phyloP scores from a whole-genome alignment of 1,140 invertebrate genomes.

The Drosophila nasuta region DNA sequence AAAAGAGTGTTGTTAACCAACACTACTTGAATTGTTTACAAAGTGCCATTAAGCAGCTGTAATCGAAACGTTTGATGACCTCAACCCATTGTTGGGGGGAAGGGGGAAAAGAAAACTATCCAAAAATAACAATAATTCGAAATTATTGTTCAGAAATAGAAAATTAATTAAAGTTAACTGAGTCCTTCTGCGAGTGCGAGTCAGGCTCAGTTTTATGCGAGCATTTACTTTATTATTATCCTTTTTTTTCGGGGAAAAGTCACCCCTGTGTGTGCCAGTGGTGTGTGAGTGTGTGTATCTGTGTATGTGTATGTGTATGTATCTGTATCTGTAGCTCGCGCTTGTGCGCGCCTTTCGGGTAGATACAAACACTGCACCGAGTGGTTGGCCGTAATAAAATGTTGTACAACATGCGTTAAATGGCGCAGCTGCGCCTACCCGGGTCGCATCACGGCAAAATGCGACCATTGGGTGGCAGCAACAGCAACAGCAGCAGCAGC shows the following conservation, averaged over 20 bases:
- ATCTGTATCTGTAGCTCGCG: conserved; percentile 26
- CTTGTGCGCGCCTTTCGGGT: conserved; percentile 52
- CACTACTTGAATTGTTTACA: background rate
- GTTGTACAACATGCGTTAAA: conserved; percentile 65
- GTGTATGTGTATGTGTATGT: conserved; percentile 32
- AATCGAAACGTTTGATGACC: conserved; percentile 10
- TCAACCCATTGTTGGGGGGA: background rate
- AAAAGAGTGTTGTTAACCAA: background rate
- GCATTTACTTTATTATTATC: conserved; percentile 53
- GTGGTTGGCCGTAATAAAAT: conserved; percentile 65
- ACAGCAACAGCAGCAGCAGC: conserved; percentile 15
- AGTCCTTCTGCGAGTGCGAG: conserved; percentile 17
- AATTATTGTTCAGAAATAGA: conserved; percentile 46
- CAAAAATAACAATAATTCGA: conserved; percentile 1
- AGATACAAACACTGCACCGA: conserved; percentile 60
- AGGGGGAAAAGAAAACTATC: background rate
- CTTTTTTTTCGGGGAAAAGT: conserved; percentile 59
- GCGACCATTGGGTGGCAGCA: conserved; percentile 39
- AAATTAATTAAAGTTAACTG: conserved; percentile 65
- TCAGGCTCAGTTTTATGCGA: conserved; percentile 18
- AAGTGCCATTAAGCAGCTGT: conserved; percentile 5
- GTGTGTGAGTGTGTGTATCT: conserved; percentile 6
- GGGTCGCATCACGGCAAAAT: conserved; percentile 15
- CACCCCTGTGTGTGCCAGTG: conserved; percentile 40
- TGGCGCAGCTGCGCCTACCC: conserved; percentile 58